phyloP scores from a whole-genome alignment of 1,140 invertebrate species.

The Penaeus vannamei region DNA sequence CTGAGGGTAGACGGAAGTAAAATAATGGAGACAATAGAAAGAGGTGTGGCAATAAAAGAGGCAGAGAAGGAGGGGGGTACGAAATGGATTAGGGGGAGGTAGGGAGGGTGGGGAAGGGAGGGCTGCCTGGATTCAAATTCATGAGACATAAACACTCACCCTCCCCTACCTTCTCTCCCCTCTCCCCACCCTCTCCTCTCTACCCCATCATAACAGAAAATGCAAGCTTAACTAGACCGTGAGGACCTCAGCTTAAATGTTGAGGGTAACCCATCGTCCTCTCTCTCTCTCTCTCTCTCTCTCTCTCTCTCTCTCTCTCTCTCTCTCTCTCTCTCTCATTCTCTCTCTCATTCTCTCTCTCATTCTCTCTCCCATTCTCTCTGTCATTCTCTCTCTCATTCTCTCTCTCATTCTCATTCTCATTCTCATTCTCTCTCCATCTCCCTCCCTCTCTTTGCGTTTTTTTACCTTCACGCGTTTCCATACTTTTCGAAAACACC shows the following conservation, averaged over 20 bases:
- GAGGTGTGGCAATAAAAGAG: not conserved
- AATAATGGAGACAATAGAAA: too few species aligned
- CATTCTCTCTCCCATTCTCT: not conserved
- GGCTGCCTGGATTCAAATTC: not conserved
- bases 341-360: not conserved
- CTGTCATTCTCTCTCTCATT: not conserved
- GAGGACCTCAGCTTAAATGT: too few species aligned
- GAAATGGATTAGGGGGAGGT: not conserved
- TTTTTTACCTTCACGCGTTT: too few species aligned
- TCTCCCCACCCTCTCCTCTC: not conserved
- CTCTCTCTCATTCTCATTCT: not conserved
- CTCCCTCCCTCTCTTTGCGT: not conserved
- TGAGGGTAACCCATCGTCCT: not conserved
- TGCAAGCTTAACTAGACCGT: too few species aligned
- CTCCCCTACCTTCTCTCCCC: too few species aligned
- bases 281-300: conserved; percentile 16
- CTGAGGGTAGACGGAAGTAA: too few species aligned
- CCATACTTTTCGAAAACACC: too few species aligned
- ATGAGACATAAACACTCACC: not conserved
- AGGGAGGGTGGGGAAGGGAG: not conserved
- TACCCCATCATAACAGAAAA: not conserved
- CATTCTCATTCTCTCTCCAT: not conserved
- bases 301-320: conserved; percentile 25
- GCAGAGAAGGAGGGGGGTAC: not conserved
- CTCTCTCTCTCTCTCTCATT: not conserved